Evolutionary conservation across 2,113 vertebrate species (phyloP).

Genomic region (Corythornis vintsioides): DNA sequence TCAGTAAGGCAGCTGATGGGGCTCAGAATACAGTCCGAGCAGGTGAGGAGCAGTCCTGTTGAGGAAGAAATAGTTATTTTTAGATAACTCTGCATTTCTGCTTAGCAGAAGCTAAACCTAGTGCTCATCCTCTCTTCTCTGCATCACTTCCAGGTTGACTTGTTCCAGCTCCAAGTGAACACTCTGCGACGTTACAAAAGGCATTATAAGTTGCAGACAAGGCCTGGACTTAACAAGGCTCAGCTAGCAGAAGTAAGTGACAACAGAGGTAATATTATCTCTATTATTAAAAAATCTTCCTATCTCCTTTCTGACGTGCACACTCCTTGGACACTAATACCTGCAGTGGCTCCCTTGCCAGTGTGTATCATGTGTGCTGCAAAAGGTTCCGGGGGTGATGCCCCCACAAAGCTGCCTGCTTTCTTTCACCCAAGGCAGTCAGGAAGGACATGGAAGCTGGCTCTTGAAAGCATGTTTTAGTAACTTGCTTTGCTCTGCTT

Average conservation of each 20-base stretch:
- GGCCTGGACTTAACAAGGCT: conserved; percentile 97
- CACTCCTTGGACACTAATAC: not conserved
- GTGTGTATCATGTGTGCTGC: accelerated
- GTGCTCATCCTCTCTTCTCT: not conserved
- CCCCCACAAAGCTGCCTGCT: not conserved
- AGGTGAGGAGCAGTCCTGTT: not conserved
- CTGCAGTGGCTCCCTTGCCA: not conserved
- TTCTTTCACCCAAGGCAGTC: not conserved
- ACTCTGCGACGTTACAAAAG: conserved; percentile 96
- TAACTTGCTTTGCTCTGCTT: not conserved
- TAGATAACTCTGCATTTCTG: not conserved
- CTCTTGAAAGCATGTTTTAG: not conserved
- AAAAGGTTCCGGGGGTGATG: not conserved
- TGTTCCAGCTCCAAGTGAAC: conserved; percentile 98
- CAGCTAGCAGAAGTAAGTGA: conserved; percentile 94
- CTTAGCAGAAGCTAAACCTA: not conserved
- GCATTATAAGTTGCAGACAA: conserved; percentile 97
- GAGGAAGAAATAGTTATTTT: not conserved
- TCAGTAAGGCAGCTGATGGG: not conserved
- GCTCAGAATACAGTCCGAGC: not conserved
- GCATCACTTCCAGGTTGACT: conserved; percentile 85
- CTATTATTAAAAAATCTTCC: not conserved
- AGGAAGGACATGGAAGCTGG: not conserved
- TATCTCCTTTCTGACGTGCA: not conserved
- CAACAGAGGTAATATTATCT: not conserved